A percentile compares a stretch with the other conserved stretches of the same genome.
phyloP scores from a whole-genome alignment of 30 jellyfish, hydroid and myxozoan species.

The Aurelia aurita complex sp. Pacific region DNA sequence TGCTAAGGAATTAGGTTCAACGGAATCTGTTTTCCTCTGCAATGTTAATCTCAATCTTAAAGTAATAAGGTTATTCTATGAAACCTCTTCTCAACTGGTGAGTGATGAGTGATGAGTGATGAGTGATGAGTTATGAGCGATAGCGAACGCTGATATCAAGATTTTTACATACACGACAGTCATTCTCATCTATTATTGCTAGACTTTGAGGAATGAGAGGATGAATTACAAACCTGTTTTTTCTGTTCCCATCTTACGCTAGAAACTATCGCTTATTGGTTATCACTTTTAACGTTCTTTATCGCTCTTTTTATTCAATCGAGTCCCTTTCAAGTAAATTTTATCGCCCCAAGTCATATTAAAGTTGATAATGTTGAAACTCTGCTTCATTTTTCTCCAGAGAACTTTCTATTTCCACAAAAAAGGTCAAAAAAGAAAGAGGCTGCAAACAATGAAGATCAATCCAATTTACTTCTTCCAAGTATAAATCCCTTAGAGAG shows the following conservation, averaged over 20 bases:
- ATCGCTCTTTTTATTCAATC: neutral
- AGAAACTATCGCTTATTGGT: too few species aligned
- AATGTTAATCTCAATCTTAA: neutral
- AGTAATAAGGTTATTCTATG: neutral
- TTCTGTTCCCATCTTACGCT: too few species aligned
- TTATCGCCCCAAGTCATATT: neutral
- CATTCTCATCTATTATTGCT: neutral
- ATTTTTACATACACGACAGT: neutral
- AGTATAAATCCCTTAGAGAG: slow-evolving; percentile 43
- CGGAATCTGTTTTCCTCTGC: too few species aligned
- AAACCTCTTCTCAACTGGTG: neutral
- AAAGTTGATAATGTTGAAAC: too few species aligned
- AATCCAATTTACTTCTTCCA: slow-evolving; percentile 36
- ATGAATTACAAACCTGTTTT: too few species aligned
- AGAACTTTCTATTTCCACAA: slow-evolving; percentile 14
- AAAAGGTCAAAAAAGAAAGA: neutral
- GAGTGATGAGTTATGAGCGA: neutral
- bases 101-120: neutral
- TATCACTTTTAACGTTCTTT: too few species aligned
- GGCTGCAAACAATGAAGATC: neutral
- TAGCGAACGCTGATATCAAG: neutral
- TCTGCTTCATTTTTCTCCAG: neutral
- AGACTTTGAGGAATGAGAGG: too few species aligned
- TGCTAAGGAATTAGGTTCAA: too few species aligned
- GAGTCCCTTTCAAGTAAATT: neutral